Base-by-base conservation (phyloP, 2,888 invertebrate species). In the Lithophane socia region DNA sequence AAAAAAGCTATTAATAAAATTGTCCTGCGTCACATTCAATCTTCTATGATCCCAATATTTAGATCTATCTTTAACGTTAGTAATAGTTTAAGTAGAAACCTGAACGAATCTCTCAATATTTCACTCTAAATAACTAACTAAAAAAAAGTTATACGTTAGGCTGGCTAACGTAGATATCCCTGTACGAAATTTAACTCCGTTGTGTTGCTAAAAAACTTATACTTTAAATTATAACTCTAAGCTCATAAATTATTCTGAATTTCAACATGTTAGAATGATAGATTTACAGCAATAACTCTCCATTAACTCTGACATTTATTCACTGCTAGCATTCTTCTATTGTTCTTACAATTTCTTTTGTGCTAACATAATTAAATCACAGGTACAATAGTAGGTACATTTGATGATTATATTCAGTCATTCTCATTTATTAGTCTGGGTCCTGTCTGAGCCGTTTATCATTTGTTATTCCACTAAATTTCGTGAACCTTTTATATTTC, bases 351-450 rank as follows among this genome's bases (percentile, higher is more conserved):
- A 49, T 63, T 58, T 67, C 47, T 72, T 77, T 80, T 80, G 56
- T 70, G 24, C 47, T 65, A 16, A 37, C 29, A 21, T 58, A 61
- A 58, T 66, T 9, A 65, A 66, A 66, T 70, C 52, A 54, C 21
- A 73, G 44, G 60, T 72, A 71, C 9, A 71, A n/a, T 37, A 56
- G 2, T 24, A 47, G 3, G 24, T 65, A 52, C 7, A 68, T 80
- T 64, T 67, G 37, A 72, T 49, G 16, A 61, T 63, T 56, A 63
- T 70, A 64, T 63, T 69, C 44, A 42, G 49, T 73, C 9, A 72
- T 71, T 61, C 69, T 60, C 37, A 77, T 67, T 54, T 21, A 82
- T 78, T 44, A 56, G 69, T 75, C 79, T 82, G 65, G 44, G 24
- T 13, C 29, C 58, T 44, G 42, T 70, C 75, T 69, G 68, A 63